Percentiles rank a stretch among this genome's conserved stretches.
These are phyloP conservation scores for Calosoma granatense DNA, from an alignment of 1,140 invertebrate species.

Conservation along the genomic window DNA sequence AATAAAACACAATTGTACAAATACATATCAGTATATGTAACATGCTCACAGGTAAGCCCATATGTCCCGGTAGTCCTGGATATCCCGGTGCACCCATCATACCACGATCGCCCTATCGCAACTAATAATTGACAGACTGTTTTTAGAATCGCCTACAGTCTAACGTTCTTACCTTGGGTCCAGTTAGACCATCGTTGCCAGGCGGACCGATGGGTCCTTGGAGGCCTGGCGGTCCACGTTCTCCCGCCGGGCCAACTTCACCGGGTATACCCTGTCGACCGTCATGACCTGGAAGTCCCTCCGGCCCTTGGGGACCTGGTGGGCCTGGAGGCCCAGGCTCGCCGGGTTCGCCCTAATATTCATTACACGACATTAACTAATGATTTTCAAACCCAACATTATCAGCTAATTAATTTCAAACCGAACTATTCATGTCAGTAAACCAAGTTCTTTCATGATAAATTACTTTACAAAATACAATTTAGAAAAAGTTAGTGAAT, in stretches of 20 bases:
- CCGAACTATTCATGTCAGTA: too few species aligned
- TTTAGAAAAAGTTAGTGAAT: too few species aligned
- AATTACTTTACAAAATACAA: too few species aligned
- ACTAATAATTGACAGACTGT: too few species aligned
- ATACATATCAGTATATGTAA: slow-evolving; percentile 14
- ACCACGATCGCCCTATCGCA: slow-evolving; percentile 33
- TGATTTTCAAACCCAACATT: too few species aligned
- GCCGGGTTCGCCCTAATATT: slow-evolving; percentile 74
- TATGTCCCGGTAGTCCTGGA: slow-evolving; percentile 35
- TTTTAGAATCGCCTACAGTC: too few species aligned
- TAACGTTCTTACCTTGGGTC: slow-evolving; percentile 59
- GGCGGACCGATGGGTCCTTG: slow-evolving; percentile 58
- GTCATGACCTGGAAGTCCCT: slow-evolving; percentile 71
- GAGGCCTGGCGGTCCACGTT: slow-evolving; percentile 50
- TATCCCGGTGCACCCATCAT: slow-evolving; percentile 32
- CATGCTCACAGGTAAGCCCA: slow-evolving; percentile 36
- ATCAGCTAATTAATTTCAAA: too few species aligned
- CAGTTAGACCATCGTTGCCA: slow-evolving; percentile 51
- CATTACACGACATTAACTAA: too few species aligned
- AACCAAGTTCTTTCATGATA: too few species aligned
- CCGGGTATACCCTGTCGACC: slow-evolving; percentile 66
- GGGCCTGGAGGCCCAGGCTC: slow-evolving; percentile 82
- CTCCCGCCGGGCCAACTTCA: slow-evolving; percentile 56
- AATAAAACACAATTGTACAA: slow-evolving; percentile 8
- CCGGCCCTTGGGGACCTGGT: slow-evolving; percentile 62